These are phyloP conservation scores for honey bee (Apis mellifera) DNA, from an alignment of 1,140 invertebrate genomes.

Conservation along the genomic window Amel_HAv3.1 CM009940.2:889001-889500, in stretches of 20 bases:
- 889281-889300: slow-evolving; percentile 10
- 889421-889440: slow-evolving; percentile 62
- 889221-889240: neutral
- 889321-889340: slow-evolving; percentile 68
- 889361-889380: slow-evolving; percentile 73
- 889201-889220: neutral
- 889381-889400: slow-evolving; percentile 60
- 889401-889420: slow-evolving; percentile 56
- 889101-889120: neutral
- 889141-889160: slow-evolving; percentile 7
- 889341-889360: slow-evolving; percentile 71
- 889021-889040: neutral
- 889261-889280: slow-evolving; percentile 36
- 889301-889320: slow-evolving; percentile 56
- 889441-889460: slow-evolving; percentile 74
- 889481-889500: slow-evolving; percentile 71
- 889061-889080: neutral
- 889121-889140: neutral
- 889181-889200: neutral
- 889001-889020: too few relatives aligned
- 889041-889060: neutral
- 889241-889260: slow-evolving; percentile 50
- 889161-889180: too few relatives aligned
- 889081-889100: neutral
- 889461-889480: slow-evolving; percentile 69